These are phyloP conservation scores for Motacilla alba DNA, from an alignment of 2,113 vertebrate species.

Conservation along the genomic window DNA sequence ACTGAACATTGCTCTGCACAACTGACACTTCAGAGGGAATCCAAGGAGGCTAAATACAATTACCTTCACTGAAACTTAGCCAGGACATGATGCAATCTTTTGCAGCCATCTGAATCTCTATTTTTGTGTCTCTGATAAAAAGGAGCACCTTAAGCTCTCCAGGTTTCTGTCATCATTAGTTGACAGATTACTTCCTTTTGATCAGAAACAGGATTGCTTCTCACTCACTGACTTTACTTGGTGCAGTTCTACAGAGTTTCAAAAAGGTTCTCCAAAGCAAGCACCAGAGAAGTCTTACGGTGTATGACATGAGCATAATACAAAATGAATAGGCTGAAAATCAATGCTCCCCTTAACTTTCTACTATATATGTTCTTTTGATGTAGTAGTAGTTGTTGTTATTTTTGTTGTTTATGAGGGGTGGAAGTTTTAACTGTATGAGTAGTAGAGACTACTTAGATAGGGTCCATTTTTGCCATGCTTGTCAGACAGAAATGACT, in stretches of 20 bases:
- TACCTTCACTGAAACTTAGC: not conserved
- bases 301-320: not conserved
- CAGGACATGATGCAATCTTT: constrained; percentile 5
- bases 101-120: not conserved
- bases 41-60: constrained; percentile 13
- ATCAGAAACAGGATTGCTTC: constrained; percentile 14
- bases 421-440: not conserved
- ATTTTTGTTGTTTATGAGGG: not conserved
- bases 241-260: not conserved
- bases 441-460: not conserved
- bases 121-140: not conserved
- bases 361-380: not conserved
- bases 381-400: not conserved
- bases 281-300: not conserved
- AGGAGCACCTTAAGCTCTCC: constrained; percentile 5
- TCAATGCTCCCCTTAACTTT: not conserved
- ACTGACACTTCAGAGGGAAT: not conserved
- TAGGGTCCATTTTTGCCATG: not conserved
- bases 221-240: not conserved
- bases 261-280: constrained; percentile 14
- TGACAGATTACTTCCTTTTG: not conserved
- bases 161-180: constrained; percentile 15
- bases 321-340: constrained; percentile 2
- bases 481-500: not conserved
- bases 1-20: not conserved